Evolutionary conservation across 2,888 invertebrate species (phyloP).

Genomic region (Ochropleura plecta): DNA sequence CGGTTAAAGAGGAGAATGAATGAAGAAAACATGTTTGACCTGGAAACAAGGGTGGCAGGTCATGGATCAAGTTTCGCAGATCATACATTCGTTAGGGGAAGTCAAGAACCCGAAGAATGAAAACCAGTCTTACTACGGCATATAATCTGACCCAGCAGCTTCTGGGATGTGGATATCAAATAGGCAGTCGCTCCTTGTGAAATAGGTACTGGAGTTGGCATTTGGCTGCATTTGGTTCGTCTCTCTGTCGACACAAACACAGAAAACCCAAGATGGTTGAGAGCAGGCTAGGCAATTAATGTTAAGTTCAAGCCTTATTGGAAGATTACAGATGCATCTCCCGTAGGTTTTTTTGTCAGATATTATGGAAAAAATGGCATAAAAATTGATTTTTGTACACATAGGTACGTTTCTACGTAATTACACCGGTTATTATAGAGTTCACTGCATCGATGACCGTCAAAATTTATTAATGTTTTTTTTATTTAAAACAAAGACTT

Average conservation of each 20-base stretch:
- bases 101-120: background rate
- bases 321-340: background rate
- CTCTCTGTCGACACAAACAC: background rate
- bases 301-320: background rate
- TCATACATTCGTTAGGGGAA: background rate
- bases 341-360: background rate
- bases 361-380: background rate
- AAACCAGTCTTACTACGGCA: background rate
- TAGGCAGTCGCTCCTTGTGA: background rate
- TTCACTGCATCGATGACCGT: conserved; percentile 7
- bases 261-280: background rate
- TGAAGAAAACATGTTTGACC: background rate
- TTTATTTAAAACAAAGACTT: background rate
- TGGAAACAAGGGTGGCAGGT: background rate
- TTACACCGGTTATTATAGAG: background rate
- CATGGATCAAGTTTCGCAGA: background rate
- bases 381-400: background rate
- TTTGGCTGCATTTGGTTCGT: background rate
- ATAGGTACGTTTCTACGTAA: background rate
- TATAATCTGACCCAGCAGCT: background rate
- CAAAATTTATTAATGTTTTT: background rate
- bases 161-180: background rate
- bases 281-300: too few species aligned
- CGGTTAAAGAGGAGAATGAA: background rate
- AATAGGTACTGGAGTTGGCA: background rate